These are phyloP conservation scores for Erebia ligea DNA, from an alignment of 2,888 invertebrate species.

Conservation along the genomic window DNA sequence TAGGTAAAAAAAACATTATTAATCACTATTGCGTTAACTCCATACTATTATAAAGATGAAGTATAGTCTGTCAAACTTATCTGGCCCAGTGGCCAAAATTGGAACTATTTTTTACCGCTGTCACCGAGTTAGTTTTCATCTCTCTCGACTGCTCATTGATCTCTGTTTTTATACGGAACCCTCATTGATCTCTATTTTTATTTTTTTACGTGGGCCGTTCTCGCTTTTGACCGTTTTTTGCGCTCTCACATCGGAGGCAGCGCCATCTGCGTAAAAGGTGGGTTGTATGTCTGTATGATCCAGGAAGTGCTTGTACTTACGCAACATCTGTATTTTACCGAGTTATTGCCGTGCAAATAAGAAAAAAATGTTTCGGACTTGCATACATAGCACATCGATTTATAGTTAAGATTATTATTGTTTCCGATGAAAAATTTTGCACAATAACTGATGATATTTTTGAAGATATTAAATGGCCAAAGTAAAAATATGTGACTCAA, in stretches of 20 bases:
- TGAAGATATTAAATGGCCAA: too few species aligned
- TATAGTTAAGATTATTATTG: conserved; percentile 21
- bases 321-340: conserved; percentile 55
- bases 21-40: too few species aligned
- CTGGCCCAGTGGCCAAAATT: too few species aligned
- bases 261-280: conserved; percentile 73
- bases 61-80: too few species aligned
- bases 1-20: too few species aligned
- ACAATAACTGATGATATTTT: too few species aligned
- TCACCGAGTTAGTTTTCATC: too few species aligned
- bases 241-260: conserved; percentile 28
- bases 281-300: conserved; percentile 53
- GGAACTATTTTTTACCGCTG: too few species aligned
- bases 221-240: conserved; percentile 4
- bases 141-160: too few species aligned
- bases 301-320: conserved; percentile 61
- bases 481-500: too few species aligned
- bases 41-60: too few species aligned
- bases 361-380: conserved; percentile 26
- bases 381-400: conserved; percentile 7
- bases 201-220: neutral
- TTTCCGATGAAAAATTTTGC: neutral
- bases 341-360: conserved; percentile 42
- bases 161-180: neutral
- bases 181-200: too few species aligned